These are phyloP conservation scores for Petaurus breviceps DNA, from an alignment of 2,113 vertebrate genomes.

Conservation along the genomic window DNA sequence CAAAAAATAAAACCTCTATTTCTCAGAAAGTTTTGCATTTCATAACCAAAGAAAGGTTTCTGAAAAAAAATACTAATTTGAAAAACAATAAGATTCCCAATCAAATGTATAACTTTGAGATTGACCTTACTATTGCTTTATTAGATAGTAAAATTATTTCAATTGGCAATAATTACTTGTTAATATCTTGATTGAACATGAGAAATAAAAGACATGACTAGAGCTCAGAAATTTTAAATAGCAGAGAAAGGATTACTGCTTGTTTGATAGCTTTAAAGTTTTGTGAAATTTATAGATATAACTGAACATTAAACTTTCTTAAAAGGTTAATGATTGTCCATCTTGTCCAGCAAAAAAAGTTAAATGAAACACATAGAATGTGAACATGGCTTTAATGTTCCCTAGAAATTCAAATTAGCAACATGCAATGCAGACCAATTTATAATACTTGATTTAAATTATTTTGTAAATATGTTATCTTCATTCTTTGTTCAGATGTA, in stretches of 20 bases:
- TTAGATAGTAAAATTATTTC: background rate
- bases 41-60: slow-evolving; percentile 48
- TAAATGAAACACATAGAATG: background rate
- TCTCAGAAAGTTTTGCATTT: slow-evolving; percentile 63
- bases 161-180: background rate
- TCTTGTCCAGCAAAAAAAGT: background rate
- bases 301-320: background rate
- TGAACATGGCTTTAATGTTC: slow-evolving; percentile 7
- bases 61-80: slow-evolving; percentile 24
- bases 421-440: background rate
- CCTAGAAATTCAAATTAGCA: slow-evolving; percentile 44
- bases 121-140: slow-evolving; percentile 51
- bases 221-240: slow-evolving; percentile 36
- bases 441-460: slow-evolving; percentile 50
- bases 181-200: slow-evolving; percentile 67
- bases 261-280: slow-evolving; percentile 42
- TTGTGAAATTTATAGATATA: slow-evolving; percentile 19
- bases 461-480: slow-evolving; percentile 61
- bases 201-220: slow-evolving; percentile 66
- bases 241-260: slow-evolving; percentile 17
- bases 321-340: background rate
- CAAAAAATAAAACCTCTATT: slow-evolving; percentile 61
- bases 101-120: slow-evolving; percentile 25
- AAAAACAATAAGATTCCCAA: slow-evolving; percentile 20
- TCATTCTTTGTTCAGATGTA: slow-evolving; percentile 15